These are phyloP conservation scores for Caenorhabditis briggsae DNA, from an alignment of 1,140 invertebrate species.

Conservation along the genomic window DNA sequence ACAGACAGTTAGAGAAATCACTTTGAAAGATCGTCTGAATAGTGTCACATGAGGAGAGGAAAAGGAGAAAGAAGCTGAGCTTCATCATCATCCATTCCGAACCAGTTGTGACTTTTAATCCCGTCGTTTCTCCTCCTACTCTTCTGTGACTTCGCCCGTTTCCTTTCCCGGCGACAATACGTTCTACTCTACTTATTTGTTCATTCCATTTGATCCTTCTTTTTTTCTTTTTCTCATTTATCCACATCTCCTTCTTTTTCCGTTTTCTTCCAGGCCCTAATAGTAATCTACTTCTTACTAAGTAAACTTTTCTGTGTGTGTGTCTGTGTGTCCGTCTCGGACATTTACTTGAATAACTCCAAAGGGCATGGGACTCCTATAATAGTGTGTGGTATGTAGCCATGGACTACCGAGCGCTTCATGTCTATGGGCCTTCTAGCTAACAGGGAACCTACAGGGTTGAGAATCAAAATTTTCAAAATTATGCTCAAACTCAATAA, in stretches of 20 bases:
- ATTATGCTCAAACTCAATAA: too few species aligned
- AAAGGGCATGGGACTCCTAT: too few species aligned
- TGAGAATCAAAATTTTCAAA: too few species aligned
- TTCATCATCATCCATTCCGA: slow-evolving; percentile 5
- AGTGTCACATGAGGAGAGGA: slow-evolving; percentile 44
- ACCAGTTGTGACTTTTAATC: slow-evolving; percentile 55
- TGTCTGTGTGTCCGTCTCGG: too few species aligned
- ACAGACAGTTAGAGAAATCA: slow-evolving; percentile 2
- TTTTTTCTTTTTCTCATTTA: background rate
- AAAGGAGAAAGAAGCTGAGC: slow-evolving; percentile 6
- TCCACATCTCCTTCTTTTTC: background rate
- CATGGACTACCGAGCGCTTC: too few species aligned
- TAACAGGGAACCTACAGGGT: too few species aligned
- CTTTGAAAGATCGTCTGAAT: slow-evolving; percentile 16
- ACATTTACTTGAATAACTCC: too few species aligned
- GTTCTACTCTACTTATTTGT: slow-evolving; percentile 56
- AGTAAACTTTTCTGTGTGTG: too few species aligned
- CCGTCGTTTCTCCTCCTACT: background rate
- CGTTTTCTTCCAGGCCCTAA: slow-evolving; percentile 14
- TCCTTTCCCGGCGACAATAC: slow-evolving; percentile 46
- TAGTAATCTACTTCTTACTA: slow-evolving; percentile 7
- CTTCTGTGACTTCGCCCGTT: slow-evolving; percentile 6
- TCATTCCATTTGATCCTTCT: slow-evolving; percentile 38
- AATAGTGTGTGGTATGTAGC: too few species aligned
- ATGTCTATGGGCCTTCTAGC: too few species aligned